Evolutionary conservation across 1,140 invertebrate genomes (phyloP), one percentile per base, ranked within the genome.

Genomic region (Ladona fulva): DNA sequence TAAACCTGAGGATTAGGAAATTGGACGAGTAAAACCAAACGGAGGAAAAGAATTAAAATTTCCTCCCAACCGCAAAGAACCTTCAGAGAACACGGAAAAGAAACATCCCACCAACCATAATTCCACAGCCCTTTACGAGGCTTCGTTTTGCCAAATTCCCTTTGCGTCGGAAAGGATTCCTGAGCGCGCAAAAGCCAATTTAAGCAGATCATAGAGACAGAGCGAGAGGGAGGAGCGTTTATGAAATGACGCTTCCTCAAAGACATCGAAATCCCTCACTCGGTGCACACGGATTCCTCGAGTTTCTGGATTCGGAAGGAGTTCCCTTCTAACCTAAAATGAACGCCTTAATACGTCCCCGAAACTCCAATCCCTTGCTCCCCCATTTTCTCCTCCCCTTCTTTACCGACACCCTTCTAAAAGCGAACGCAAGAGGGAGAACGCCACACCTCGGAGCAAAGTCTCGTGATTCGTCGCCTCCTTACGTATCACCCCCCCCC

Each of bases 251-350:
- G 52, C 52, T 66, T 22, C 52, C 52, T 66, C 52, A 66, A 66
- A 66, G 52, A 66, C 52, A 22, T 16, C 52, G 52, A 66, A 66
- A 66, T 66, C 52, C 52, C 29, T 37, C 29, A 5, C 29, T n/a
- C 10, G 19, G 44, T 66, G 52, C 52, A 19, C 52, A 22, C 52
- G n/a, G 52, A 66, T 66, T 66, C 52, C 52, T 66, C 52, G 52
- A 66, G 52, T 66, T 66, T 66, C 52, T 22, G n/a, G 52, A 66
- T 66, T 66, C 52, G n/a, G 52, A 66, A 66, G 52, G 52, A 66
- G n/a, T 66, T 66, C 52, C 52, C 52, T 19, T 22, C 52, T 12
- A 52, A 10, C 44, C 44, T 11, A 66, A 66, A 16, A 66, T 22
- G 52, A 19, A 66, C 52, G 52, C 52, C 52, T 66, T 66, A 66